Conservation (phyloP, 2,888 invertebrate species). For the Hymenopus coronatus region DNA sequence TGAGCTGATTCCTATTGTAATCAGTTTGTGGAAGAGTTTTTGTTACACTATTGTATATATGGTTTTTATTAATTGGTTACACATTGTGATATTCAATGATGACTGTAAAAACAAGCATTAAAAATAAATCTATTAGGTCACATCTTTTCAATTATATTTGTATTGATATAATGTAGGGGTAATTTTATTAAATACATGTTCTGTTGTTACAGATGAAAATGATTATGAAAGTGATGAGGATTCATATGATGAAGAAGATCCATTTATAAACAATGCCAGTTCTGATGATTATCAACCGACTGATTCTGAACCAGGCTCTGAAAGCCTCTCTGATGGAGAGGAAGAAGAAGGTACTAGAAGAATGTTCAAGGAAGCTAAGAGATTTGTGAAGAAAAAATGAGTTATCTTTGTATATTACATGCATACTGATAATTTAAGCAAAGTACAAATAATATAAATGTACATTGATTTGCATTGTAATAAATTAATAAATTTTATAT, state of each 20-base stretch:
- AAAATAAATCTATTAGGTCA: too few relatives aligned
- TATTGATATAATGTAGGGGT: too few relatives aligned
- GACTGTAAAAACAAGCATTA: too few relatives aligned
- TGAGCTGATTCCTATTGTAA: too few relatives aligned
- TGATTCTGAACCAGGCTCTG: conserved; percentile 41
- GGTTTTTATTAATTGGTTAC: too few relatives aligned
- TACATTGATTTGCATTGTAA: background rate
- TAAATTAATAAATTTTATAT: too few relatives aligned
- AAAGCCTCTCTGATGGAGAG: conserved; percentile 34
- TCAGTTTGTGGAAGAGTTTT: too few relatives aligned
- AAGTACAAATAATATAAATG: background rate
- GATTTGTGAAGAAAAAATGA: conserved; percentile 5
- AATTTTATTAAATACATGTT: background rate
- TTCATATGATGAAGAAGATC: conserved; percentile 45
- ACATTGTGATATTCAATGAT: too few relatives aligned
- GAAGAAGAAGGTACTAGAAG: conserved; percentile 36
- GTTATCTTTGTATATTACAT: background rate
- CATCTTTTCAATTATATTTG: too few relatives aligned
- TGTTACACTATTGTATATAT: too few relatives aligned
- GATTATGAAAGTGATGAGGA: conserved; percentile 36
- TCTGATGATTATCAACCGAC: conserved; percentile 52
- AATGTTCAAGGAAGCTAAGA: conserved; percentile 32
- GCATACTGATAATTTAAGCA: background rate
- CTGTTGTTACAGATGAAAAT: background rate
- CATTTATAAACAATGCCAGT: conserved; percentile 50